Base-by-base conservation (phyloP, 1,140 invertebrate species). In the Uloborus diversus region DNA sequence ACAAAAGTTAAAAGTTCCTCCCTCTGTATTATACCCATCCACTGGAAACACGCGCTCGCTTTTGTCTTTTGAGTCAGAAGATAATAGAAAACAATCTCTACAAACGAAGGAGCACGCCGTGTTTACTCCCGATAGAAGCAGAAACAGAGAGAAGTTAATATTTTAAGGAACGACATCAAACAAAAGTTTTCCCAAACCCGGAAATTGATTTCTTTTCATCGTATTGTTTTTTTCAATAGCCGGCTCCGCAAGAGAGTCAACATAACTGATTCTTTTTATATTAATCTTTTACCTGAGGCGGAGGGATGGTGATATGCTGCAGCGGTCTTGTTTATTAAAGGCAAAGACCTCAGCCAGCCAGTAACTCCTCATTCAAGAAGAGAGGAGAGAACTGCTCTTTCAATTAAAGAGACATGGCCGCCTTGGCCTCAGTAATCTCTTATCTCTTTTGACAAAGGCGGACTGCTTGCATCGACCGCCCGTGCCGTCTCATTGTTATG, bases 351-450 rank as follows among this genome's bases (percentile, higher is more conserved):
- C n/a, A n/a, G n/a, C n/a, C n/a, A n/a, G n/a, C n/a, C n/a, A n/a
- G n/a, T n/a, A n/a, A n/a, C n/a, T n/a, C n/a, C 25, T 57, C 27
- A 25, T 57, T 23, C 27, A 57, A 13, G 27, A 20, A 25, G 14
- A 68, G 65, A 68, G 28, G 30, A 37, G 65, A n/a, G n/a, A n/a
- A n/a, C 65, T 53, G 65, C 65, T 68, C 65, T 68, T 68, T 68
- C 65, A 68, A 68, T 68, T 68, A 68, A 20, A 68, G 65, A 68
- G 65, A 68, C 65, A 68, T 32, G 32, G 42, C 20, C 65, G 49
- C 20, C 32, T 27, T 49, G 27, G 42, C 28, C 65, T 37, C 27
- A 28, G 65, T 68, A 68, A 68, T 68, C 65, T 68, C 65, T 53
- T 53, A 49, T 53, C 65, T 53, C 65, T 53, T 53, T 68, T 68